Evolutionary conservation across 2,888 invertebrate species (phyloP), one percentile per base, ranked within the genome.

Genomic region (Altica lythri): DNA sequence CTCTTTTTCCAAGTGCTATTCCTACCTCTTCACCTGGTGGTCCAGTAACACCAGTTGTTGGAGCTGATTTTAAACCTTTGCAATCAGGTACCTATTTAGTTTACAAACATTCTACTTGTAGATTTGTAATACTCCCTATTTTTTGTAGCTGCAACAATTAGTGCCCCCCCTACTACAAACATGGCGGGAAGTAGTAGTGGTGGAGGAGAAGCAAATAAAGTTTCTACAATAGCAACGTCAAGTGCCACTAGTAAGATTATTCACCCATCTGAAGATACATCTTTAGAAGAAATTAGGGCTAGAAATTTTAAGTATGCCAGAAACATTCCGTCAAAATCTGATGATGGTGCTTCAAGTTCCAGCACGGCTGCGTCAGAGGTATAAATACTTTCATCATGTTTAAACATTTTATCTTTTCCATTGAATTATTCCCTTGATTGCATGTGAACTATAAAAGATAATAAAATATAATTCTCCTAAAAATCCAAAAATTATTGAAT

Each of bases 231-330:
- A 45, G 86, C 86, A 9, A 84, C 89, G n/a, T 87, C 89, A 4
- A 89, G 91, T 34, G 88, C 92, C 4, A 87, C 90, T 29, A 90
- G 92, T 69, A 89, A 90, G 78, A 95, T 96, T 51, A 85, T 96
- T 64, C 96, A 96, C 77, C 96, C 96, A 0, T 88, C 92, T 1
- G 95, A 96, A 75, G 94, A 95, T 76, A 85, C 94, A 47, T 95
- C 95, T 19, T 72, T 93, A 74, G 93, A 93, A 74, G 92, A 94
- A 77, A 83, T 90, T 62, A 80, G 89, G 43, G 87, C 92, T 5
- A 78, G 89, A 44, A 78, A 81, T 68, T 77, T 83, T 6, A 86
- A 86, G 69, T 92, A 92, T 55, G 76, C 70, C 2, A 72, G 62
- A 55, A 68, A 72, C 63, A 57, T 70, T 38, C 62, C 72, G 18